These are phyloP conservation scores for Circaetus gallicus DNA, from an alignment of 2,113 vertebrate species.

Conservation along the genomic window DNA sequence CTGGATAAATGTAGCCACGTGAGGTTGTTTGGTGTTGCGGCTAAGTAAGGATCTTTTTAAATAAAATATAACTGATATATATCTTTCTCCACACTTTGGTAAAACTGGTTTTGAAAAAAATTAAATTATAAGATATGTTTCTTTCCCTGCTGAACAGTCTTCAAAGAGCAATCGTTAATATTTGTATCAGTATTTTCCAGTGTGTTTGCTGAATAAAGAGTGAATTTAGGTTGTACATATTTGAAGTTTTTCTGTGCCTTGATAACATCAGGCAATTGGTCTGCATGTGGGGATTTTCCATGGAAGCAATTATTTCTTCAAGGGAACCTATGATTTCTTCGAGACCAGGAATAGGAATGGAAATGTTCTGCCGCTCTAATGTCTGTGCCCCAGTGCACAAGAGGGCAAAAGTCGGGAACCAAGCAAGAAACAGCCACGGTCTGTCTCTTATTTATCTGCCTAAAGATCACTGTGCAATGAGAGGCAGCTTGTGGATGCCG, in stretches of 20 bases:
- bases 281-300: not conserved
- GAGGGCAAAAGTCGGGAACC: not conserved
- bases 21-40: not conserved
- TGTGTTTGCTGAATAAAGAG: not conserved
- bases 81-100: not conserved
- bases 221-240: not conserved
- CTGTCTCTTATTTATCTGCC: not conserved
- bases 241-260: not conserved
- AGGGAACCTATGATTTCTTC: not conserved
- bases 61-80: not conserved
- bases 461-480: not conserved
- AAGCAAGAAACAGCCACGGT: not conserved
- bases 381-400: not conserved
- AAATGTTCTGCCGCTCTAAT: not conserved
- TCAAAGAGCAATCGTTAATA: not conserved
- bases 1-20: not conserved
- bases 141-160: not conserved
- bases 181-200: not conserved
- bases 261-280: not conserved
- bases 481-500: not conserved
- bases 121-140: not conserved
- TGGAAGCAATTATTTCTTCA: not conserved
- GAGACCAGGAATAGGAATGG: not conserved
- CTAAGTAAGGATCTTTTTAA: not conserved
- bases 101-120: not conserved